phyloP scores from a whole-genome alignment of 2,797 vertebrate genomes.

The Orestias chungarensis region DNA sequence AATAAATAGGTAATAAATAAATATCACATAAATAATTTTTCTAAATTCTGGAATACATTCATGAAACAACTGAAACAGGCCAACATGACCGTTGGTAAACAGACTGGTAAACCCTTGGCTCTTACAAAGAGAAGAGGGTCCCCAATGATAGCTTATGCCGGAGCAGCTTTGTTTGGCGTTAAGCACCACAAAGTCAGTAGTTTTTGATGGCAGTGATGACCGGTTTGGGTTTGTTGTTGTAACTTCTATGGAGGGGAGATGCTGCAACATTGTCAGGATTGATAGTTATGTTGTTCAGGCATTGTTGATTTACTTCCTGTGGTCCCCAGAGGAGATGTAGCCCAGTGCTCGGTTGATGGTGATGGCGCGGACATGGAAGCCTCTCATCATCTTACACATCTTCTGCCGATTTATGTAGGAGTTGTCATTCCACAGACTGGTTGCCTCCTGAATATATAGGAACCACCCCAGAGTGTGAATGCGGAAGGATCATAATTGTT shows the following conservation, averaged over 20 bases:
- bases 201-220: constrained; percentile 40
- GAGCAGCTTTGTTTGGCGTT: constrained; percentile 26
- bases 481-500: not conserved
- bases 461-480: not conserved
- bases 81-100: constrained; percentile 36
- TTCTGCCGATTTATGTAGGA: constrained; percentile 67
- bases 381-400: constrained; percentile 82
- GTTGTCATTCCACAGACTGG: constrained; percentile 1
- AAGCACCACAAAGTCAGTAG: constrained; percentile 22
- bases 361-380: constrained; percentile 80
- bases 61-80: constrained; percentile 29
- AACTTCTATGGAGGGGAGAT: not conserved
- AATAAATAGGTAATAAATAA: constrained; percentile 72
- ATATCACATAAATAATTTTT: constrained; percentile 37
- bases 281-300: constrained; percentile 16
- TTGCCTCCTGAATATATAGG: not conserved
- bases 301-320: constrained; percentile 50
- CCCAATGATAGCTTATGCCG: constrained; percentile 44
- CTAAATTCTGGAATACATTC: constrained; percentile 42
- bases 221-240: not conserved
- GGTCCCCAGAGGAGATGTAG: constrained; percentile 77
- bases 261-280: constrained; percentile 2
- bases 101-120: constrained; percentile 15
- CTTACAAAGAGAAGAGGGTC: constrained; percentile 9
- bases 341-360: constrained; percentile 84